Percentiles rank a stretch among this genome's conserved stretches.
Conservation (phyloP, 30 jellyfish, hydroid and myxozoan species). For the Cassiopea xamachana region DNA sequence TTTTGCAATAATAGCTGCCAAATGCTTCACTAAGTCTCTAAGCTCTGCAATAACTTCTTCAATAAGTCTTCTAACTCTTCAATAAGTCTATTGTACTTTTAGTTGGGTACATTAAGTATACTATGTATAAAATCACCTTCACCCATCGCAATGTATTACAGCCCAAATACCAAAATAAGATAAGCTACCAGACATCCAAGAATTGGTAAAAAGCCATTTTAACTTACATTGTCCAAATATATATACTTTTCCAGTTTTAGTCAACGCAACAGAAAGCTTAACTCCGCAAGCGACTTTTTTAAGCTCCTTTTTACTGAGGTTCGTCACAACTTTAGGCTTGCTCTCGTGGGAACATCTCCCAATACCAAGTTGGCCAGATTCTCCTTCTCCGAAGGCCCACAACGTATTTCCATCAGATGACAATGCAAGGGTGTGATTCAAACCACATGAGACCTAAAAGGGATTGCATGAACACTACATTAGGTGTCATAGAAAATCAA, state of each 20-base stretch:
- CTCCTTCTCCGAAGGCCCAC: constrained; percentile 94
- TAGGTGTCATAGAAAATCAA: not conserved
- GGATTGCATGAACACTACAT: not conserved
- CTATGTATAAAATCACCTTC: too few relatives aligned
- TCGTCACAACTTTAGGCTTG: constrained; percentile 67
- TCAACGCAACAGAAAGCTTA: constrained; percentile 82
- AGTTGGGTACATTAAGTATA: too few relatives aligned
- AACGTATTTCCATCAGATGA: constrained; percentile 75
- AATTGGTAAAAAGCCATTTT: too few relatives aligned
- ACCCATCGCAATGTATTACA: too few relatives aligned
- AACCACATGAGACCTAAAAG: constrained; percentile 90
- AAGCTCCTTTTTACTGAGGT: constrained; percentile 57
- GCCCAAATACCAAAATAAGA: too few relatives aligned
- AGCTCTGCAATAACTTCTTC: too few relatives aligned
- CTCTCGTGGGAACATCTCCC: constrained; percentile 72
- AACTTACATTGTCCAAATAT: constrained; percentile 87
- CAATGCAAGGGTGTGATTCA: constrained; percentile 85
- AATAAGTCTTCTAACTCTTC: too few relatives aligned
- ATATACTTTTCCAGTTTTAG: constrained; percentile 76
- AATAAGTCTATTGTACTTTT: too few relatives aligned
- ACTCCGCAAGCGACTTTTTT: constrained; percentile 91
- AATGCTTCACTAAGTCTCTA: too few relatives aligned
- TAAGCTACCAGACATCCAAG: too few relatives aligned
- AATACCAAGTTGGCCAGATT: constrained; percentile 85
- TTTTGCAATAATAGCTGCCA: too few relatives aligned